Base-by-base conservation (phyloP, 2,888 invertebrate genomes). In the Pseudoips prasinana region DNA sequence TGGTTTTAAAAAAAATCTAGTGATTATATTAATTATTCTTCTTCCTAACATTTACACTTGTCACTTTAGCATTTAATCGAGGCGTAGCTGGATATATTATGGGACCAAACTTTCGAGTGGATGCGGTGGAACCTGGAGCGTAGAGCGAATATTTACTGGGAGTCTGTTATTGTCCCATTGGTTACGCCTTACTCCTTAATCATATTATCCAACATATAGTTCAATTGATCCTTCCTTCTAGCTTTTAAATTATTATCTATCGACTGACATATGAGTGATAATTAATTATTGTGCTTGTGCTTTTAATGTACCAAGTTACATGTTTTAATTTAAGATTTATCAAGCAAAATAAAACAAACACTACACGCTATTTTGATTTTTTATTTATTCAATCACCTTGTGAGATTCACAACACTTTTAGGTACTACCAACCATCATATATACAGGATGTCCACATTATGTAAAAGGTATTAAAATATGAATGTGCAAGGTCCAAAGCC, bases 191-290 rank as follows among this genome's bases (percentile, higher is more conserved):
- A 59, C 54, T 63, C 58, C 60, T 68, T 31, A 55, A 39, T 46
- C 38, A 43, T 47, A 52, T 44, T 59, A 53, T 50, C 60, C 51
- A 46, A 48, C 52, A 46, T 42, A 35, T 61, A 41, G 58, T 64
- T 58, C 42, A 55, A 74, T 72, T 61, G 69, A 74, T 73, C 73
- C 79, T 83, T 81, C 80, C 79, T 77, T 75, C 69, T 72, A 71
- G 77, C 77, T 77, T 84, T 79, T 71, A 51, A 67, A 51, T 41
- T 72, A 72, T 73, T 71, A 69, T 80, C 79, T 85, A 80, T 77
- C 73, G 87, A 88, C 87, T 88, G 87, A 87, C 62, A 64, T 75
- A 67, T 68, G 73, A 85, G 83, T 85, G 85, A 88, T 85, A 82
- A 57, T 67, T 85, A 82, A 57, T 67, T 58, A 77, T 73, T 75